phyloP scores from a whole-genome alignment of 2,113 vertebrate species.

The Perca fluviatilis region DNA sequence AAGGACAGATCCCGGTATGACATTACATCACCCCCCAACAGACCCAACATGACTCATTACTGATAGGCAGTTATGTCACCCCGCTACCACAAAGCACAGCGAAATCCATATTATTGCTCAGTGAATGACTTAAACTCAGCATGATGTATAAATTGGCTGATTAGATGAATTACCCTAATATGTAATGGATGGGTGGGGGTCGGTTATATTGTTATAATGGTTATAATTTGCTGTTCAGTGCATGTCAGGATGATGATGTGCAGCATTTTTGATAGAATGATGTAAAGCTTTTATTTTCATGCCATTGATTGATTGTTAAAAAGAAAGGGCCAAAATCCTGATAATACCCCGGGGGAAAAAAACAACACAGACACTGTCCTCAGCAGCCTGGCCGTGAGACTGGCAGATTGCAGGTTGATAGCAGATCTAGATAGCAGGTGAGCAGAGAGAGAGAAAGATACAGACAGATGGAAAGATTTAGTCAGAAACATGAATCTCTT shows the following conservation, averaged over 20 bases:
- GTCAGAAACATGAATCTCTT: background rate
- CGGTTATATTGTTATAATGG: background rate
- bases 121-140: constrained; percentile 13
- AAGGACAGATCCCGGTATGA: constrained; percentile 94
- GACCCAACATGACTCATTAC: constrained; percentile 44
- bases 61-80: constrained; percentile 59
- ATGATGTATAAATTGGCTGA: constrained; percentile 36
- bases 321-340: constrained; percentile 4
- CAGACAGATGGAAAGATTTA: background rate
- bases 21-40: constrained; percentile 71
- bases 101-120: constrained; percentile 40
- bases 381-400: background rate
- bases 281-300: constrained; percentile 7
- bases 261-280: background rate
- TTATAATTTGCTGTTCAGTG: background rate
- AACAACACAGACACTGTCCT: background rate
- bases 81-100: constrained; percentile 29
- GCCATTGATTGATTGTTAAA: background rate
- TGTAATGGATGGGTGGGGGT: constrained; percentile 5
- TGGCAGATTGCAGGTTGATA: constrained; percentile 31
- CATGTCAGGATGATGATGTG: background rate
- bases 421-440: constrained; percentile 14
- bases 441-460: background rate
- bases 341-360: background rate
- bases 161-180: constrained; percentile 41